phyloP scores from a whole-genome alignment of 2,888 invertebrate species.

The Chydorus sphaericus region DNA sequence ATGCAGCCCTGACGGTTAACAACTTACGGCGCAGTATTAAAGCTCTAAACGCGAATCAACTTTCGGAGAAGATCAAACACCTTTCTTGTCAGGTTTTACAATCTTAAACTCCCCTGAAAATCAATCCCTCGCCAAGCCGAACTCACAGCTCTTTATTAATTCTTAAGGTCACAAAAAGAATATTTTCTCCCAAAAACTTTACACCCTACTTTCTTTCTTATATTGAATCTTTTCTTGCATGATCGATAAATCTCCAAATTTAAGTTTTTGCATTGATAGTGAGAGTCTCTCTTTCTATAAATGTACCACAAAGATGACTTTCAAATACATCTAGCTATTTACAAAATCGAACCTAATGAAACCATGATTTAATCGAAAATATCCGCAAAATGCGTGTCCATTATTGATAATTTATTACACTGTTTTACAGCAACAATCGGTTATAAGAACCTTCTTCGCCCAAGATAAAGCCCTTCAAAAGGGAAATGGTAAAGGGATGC shows the following conservation, averaged over 20 bases:
- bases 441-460: neutral
- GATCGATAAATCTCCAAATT: neutral
- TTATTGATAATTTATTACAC: neutral
- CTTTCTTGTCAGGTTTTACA: neutral
- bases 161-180: neutral
- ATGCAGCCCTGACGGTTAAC: neutral
- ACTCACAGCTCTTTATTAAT: neutral
- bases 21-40: neutral
- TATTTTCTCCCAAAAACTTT: too few species aligned
- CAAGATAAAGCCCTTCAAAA: neutral
- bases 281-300: neutral
- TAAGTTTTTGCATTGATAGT: neutral
- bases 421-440: neutral
- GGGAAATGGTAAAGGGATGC: neutral
- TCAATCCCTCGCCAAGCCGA: too few species aligned
- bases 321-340: too few species aligned
- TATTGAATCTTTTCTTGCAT: too few species aligned
- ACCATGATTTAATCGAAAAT: too few species aligned
- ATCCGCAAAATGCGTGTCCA: too few species aligned
- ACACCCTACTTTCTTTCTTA: too few species aligned
- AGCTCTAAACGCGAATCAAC: neutral
- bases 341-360: too few species aligned
- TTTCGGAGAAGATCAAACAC: neutral
- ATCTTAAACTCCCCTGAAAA: too few species aligned
- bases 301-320: too few species aligned